Evolutionary conservation across 2,113 vertebrate species (phyloP), one percentile per base, ranked within the genome.

Genomic region (Pampusana beccarii): DNA sequence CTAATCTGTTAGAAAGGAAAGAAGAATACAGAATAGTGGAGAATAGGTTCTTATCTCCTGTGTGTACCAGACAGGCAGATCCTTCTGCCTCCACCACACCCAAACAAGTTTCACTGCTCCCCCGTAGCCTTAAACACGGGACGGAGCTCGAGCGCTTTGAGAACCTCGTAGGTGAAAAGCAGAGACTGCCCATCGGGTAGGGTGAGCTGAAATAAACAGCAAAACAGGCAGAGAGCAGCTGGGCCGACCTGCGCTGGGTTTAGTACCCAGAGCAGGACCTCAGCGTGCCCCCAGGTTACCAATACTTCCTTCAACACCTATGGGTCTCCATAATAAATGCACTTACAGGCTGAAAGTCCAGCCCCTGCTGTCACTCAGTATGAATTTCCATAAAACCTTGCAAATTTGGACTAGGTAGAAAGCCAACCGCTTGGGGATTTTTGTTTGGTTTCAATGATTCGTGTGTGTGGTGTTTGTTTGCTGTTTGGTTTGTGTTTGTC

Each of bases 1-100:
- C 62, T 91, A 87, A 95, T 93, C 83, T 95, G 73, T 81, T 87
- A 50, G 87, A 90, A 96, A 86, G 42, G 36, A 69, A 89, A 89
- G 71, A 87, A 86, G 74, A 81, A 57, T 73, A 83, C 56, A 71
- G 60, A 86, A 44, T 61, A 58, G 19, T 62, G 57, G 61, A 79
- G 61, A 93, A 58, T 44, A 87, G 62, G 73, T 62, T 66, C 81
- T 95, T 92, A 87, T 92, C 29, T 1, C 36, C 40, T 58, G 70
- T 10, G 24, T 28, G 17, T 31, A 75, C 15, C 44, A 80, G 25
- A 28, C 24, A 60, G 40, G 24, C 62, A 88, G 61, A 64, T 89
- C 71, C 62, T 34, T 36, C 69, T 80, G 66, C 44, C 31, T 65
- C 65, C 23, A 3, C 34, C 31, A 34, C 6, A 2, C 56, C 72